Evolutionary conservation across 2,797 vertebrate species (phyloP).

Genomic region (Cyclura pinguis): DNA sequence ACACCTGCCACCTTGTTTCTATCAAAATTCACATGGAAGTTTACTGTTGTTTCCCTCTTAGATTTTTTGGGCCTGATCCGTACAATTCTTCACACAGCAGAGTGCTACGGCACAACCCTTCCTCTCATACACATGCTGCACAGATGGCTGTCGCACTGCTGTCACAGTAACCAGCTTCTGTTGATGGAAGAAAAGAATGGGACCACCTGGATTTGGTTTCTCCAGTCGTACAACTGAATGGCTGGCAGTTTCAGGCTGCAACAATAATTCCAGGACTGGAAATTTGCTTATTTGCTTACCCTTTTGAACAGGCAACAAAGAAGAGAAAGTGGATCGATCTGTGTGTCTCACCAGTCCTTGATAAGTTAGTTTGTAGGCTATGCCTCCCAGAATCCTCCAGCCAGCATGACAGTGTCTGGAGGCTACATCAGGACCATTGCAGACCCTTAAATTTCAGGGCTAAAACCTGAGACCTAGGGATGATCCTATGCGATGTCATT

Average conservation of each 20-base stretch:
- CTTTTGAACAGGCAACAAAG: background rate
- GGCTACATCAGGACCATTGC: no score
- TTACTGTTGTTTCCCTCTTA: constrained; percentile 26
- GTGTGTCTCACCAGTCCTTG: background rate
- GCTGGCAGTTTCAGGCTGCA: background rate
- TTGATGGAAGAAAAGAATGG: background rate
- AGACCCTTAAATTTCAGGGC: no score
- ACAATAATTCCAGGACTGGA: background rate
- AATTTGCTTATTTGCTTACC: background rate
- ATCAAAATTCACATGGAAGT: constrained; percentile 23
- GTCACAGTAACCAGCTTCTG: background rate
- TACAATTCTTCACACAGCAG: constrained; percentile 12
- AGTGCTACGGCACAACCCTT: constrained; percentile 29
- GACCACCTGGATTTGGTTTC: background rate
- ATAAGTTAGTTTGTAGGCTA: background rate
- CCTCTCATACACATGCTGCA: constrained; percentile 9
- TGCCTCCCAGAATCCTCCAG: no score
- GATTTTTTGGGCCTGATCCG: constrained; percentile 12
- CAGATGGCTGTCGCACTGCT: background rate
- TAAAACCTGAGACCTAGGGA: no score
- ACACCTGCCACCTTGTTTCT: constrained; percentile 60
- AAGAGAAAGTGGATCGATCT: background rate
- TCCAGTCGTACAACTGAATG: background rate
- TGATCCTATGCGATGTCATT: no score
- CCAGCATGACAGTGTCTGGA: no score